Evolutionary conservation across 2,797 vertebrate species (phyloP).

Genomic region (Spinibarbus caldwelli): DNA sequence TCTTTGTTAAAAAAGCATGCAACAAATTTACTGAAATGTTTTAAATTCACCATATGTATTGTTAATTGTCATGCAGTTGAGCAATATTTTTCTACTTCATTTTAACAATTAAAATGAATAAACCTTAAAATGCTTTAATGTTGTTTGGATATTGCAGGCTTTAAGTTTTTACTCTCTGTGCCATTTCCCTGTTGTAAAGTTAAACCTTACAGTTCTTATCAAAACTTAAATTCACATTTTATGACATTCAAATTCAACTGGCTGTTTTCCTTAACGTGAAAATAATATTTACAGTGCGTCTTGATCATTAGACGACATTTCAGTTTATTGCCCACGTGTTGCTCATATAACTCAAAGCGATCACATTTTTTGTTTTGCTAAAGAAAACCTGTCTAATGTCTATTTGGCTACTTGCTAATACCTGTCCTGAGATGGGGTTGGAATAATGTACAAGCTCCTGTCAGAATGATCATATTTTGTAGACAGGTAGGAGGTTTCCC

Average conservation of each 20-base stretch:
- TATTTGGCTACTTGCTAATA: conserved; percentile 59
- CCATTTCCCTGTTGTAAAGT: background rate
- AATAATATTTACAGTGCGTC: background rate
- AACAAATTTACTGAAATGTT: background rate
- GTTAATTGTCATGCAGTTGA: background rate
- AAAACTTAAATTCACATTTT: background rate
- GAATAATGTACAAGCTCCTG: conserved; percentile 51
- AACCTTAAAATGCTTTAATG: background rate
- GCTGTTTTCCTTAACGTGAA: background rate
- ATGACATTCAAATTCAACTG: background rate
- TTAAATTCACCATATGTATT: background rate
- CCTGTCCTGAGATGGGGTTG: conserved; percentile 52
- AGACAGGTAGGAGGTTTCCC: conserved; percentile 69
- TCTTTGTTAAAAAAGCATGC: background rate
- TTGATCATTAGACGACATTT: background rate
- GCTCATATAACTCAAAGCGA: background rate
- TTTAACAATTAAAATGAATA: background rate
- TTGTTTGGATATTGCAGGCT: background rate
- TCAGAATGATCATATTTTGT: conserved; percentile 72
- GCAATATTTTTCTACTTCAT: background rate
- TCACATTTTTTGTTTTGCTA: conserved; percentile 39
- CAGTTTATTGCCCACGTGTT: conserved; percentile 2
- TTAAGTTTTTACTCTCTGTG: background rate
- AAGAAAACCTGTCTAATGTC: conserved; percentile 47
- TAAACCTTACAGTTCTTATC: background rate